phyloP scores from a whole-genome alignment of 2,888 invertebrate species.

The Priocnemis perturbator region DNA sequence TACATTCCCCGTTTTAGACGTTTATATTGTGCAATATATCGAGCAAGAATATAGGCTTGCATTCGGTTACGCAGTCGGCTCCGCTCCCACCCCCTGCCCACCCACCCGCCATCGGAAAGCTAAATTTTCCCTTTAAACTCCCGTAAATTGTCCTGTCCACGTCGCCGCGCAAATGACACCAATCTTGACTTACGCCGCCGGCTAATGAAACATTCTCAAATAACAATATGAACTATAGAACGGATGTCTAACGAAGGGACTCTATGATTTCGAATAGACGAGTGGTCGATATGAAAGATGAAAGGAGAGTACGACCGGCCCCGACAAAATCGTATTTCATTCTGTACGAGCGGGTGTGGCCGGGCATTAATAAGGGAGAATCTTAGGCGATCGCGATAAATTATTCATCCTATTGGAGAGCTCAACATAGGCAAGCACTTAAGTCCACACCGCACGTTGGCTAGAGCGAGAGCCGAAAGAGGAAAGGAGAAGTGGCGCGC shows the following conservation, averaged over 20 bases:
- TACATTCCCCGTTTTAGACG: constrained; percentile 39
- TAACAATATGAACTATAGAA: too few species aligned
- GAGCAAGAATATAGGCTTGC: constrained; percentile 31
- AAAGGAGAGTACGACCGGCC: too few species aligned
- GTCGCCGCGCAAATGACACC: too few species aligned
- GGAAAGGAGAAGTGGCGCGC: not conserved
- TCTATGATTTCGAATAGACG: too few species aligned
- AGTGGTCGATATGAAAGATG: too few species aligned
- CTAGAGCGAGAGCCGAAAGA: not conserved
- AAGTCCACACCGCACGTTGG: constrained; percentile 14
- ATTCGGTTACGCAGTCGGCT: constrained; percentile 20
- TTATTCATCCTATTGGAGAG: constrained; percentile 39
- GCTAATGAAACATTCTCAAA: too few species aligned
- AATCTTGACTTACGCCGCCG: too few species aligned
- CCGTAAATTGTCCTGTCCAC: too few species aligned
- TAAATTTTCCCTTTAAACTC: constrained; percentile 8
- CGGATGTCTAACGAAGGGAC: too few species aligned
- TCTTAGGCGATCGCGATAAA: constrained; percentile 26
- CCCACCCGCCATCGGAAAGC: constrained; percentile 25
- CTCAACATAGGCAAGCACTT: constrained; percentile 35
- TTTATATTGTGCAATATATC: constrained; percentile 42
- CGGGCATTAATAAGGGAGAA: not conserved
- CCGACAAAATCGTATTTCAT: too few species aligned
- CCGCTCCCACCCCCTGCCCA: constrained; percentile 2
- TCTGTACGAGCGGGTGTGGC: not conserved